Conservation (phyloP, 1,140 invertebrate species). For the Oncopodura yosiiana region DNA sequence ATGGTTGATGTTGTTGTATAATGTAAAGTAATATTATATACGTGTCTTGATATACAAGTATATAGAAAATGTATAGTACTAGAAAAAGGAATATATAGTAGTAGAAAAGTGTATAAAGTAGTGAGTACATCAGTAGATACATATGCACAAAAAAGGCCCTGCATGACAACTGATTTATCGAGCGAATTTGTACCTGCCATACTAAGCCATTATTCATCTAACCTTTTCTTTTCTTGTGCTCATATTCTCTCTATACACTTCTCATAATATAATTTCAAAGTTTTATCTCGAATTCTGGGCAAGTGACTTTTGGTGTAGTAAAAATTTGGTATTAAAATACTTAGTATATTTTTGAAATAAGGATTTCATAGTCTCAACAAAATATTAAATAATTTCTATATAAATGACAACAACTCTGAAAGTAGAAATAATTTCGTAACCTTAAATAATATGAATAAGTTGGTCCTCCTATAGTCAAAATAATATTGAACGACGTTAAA, state of each 20-base stretch:
- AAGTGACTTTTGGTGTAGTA: background rate
- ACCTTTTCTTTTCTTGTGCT: slow-evolving; percentile 14
- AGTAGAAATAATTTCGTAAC: too few relatives aligned
- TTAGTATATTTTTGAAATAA: too few relatives aligned
- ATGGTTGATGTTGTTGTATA: too few relatives aligned
- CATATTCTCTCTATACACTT: background rate
- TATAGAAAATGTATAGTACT: too few relatives aligned
- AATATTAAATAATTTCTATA: too few relatives aligned
- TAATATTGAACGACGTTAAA: too few relatives aligned
- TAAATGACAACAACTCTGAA: too few relatives aligned
- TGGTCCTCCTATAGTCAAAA: too few relatives aligned
- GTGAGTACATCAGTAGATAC: background rate
- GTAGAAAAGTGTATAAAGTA: background rate
- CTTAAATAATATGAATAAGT: too few relatives aligned
- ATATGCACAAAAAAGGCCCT: slow-evolving; percentile 13
- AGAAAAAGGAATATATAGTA: background rate
- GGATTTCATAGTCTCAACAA: too few relatives aligned
- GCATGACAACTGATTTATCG: slow-evolving; percentile 35
- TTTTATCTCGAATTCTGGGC: background rate
- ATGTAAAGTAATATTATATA: too few relatives aligned
- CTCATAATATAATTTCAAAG: background rate
- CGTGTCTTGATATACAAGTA: too few relatives aligned
- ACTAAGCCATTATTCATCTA: slow-evolving; percentile 26
- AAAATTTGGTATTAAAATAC: background rate
- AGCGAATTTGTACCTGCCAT: slow-evolving; percentile 35